Conservation (phyloP, 2,888 invertebrate genomes). For the Zygogramma bicolorata region DNA sequence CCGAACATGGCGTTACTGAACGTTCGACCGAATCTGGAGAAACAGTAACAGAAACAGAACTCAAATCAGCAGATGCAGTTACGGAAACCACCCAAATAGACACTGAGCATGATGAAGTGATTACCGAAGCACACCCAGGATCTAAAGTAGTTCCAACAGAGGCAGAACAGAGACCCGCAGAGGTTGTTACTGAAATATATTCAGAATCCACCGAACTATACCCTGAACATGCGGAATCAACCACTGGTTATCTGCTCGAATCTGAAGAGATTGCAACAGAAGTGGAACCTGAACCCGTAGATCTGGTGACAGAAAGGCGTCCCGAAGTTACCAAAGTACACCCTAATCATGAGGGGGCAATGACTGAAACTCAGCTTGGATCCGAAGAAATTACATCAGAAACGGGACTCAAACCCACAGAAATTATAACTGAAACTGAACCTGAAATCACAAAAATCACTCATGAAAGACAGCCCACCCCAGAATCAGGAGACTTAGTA, state of each 20-base stretch:
- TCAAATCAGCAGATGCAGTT: background rate
- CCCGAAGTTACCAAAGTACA: background rate
- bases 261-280: background rate
- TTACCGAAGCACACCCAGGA: background rate
- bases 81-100: background rate
- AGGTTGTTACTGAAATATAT: background rate
- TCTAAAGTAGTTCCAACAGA: background rate
- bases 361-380: background rate
- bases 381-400: background rate
- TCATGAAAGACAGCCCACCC: background rate
- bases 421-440: slow-evolving; percentile 17
- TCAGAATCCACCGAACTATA: background rate
- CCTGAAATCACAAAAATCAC: background rate
- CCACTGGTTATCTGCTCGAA: too few relatives aligned
- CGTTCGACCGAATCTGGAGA: background rate
- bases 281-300: background rate
- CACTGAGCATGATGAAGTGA: background rate
- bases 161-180: background rate
- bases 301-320: background rate
- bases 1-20: too few relatives aligned
- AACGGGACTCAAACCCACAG: background rate
- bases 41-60: background rate
- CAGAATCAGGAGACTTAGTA: background rate
- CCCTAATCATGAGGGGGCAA: background rate
- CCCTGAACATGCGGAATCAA: too few relatives aligned